Evolutionary conservation across 1,140 invertebrate genomes (phyloP), one percentile per base, ranked within the genome.

Genomic region (Trinorchestia longiramus): DNA sequence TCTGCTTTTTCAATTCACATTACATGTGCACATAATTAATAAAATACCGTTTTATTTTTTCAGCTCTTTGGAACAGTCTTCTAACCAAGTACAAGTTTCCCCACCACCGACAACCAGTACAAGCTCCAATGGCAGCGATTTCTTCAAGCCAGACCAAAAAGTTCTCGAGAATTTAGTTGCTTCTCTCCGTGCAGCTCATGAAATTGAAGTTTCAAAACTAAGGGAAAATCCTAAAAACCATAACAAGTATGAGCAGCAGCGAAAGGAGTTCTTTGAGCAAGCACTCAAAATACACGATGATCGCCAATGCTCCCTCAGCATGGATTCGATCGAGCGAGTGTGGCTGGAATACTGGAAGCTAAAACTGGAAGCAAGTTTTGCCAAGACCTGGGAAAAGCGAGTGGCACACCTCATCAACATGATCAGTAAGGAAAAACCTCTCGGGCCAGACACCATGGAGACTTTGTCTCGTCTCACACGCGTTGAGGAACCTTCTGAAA

Each of bases 191-290:
- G 40, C 92, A 6, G 92, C 92, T 44, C 92, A 94, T 43, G 44
- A 94, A 47, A 40, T 19, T n/a, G 92, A 94, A 45, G 40, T 94
- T 40, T 42, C 41, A 19, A 44, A 94, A 36, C 92, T 94, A 40
- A 42, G 92, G 40, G 19, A 23, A 1, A 45, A 94, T 44, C 92
- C 92, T 45, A 23, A 94, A 47, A 45, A 19, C 17, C 92, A 94
- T 44, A 94, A 44, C 92, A 94, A 94, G 92, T 94, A 94, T 40
- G 92, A 44, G 40, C 43, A 94, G 43, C 92, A 94, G 92, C 92
- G 44, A 6, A 42, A 47, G 8, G 92, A 94, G 92, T 94, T 94
- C 43, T 40, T 94, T 11, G 41, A 45, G 43, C 92, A 94, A 0
- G 92, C 92, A 0, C 44, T 94, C 6, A 6, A 44, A 40, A 6